Percentiles rank a stretch among this genome's conserved stretches.
phyloP scores from a whole-genome alignment of 2,888 invertebrate species.

The Apodemia mormo region DNA sequence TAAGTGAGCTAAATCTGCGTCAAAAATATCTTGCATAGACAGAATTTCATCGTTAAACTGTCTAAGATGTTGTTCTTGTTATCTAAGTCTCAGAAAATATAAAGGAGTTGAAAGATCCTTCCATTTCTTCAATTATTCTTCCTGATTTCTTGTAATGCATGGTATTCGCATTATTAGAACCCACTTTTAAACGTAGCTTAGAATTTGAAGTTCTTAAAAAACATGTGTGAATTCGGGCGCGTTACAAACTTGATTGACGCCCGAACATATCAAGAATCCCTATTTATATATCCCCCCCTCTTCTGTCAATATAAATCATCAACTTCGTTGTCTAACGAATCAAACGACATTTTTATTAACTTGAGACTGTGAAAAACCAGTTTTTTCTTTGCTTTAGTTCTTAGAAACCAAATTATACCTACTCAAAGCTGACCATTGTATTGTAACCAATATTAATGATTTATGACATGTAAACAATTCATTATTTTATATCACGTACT shows the following conservation, averaged over 20 bases:
- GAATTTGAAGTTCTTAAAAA: neutral
- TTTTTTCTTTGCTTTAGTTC: slow-evolving; percentile 2
- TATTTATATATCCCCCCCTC: neutral
- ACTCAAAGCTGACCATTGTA: slow-evolving; percentile 12
- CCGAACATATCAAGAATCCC: too few species aligned
- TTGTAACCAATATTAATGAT: slow-evolving; percentile 11
- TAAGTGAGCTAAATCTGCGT: too few species aligned
- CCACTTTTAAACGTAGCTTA: neutral
- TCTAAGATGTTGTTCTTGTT: too few species aligned
- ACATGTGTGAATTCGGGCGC: neutral
- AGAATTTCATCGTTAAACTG: too few species aligned
- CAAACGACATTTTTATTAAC: neutral
- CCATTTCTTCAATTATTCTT: neutral
- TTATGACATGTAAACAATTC: slow-evolving; percentile 14
- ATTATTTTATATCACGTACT: slow-evolving; percentile 12
- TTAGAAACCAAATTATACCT: slow-evolving; percentile 16
- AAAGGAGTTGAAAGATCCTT: neutral
- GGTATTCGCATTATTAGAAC: neutral
- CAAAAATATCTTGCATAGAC: too few species aligned
- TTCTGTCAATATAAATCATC: neutral
- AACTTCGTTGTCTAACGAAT: neutral
- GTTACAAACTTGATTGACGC: neutral
- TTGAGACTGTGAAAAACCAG: neutral
- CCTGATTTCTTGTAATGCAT: neutral
- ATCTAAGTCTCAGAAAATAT: neutral